These are phyloP conservation scores for Hyppa rectilinea DNA, from an alignment of 2,888 invertebrate species.

Conservation along the genomic window DNA sequence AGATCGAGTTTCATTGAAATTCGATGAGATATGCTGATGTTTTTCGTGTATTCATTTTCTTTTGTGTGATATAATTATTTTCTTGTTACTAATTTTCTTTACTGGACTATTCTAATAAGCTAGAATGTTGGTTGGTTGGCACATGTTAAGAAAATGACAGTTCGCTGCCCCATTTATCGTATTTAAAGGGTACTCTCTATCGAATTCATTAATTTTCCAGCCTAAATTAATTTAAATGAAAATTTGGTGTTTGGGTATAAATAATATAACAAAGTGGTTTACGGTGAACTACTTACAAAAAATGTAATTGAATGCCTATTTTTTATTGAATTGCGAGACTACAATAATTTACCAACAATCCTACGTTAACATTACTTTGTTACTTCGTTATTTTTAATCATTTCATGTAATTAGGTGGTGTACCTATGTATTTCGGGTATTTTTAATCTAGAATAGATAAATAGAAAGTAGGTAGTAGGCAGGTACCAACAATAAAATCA, in stretches of 20 bases:
- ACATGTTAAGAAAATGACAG: background rate
- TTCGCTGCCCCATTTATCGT: background rate
- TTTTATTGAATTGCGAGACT: background rate
- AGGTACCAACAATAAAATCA: background rate
- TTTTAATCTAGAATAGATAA: background rate
- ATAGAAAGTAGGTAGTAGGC: no score
- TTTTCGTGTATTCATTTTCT: slow-evolving; percentile 43
- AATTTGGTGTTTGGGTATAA: background rate
- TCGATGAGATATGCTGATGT: background rate
- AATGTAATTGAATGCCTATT: background rate
- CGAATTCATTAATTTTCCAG: background rate
- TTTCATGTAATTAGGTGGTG: background rate
- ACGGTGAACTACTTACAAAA: background rate
- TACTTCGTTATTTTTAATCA: background rate
- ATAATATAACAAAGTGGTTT: background rate
- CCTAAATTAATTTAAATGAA: background rate
- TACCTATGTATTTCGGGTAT: background rate
- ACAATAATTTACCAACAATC: background rate
- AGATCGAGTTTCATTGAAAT: slow-evolving; percentile 18
- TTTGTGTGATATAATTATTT: slow-evolving; percentile 42
- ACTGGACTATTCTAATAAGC: background rate
- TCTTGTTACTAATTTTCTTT: background rate
- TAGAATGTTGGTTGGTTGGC: background rate
- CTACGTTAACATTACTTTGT: background rate
- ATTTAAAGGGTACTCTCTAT: background rate